Percentiles rank a stretch among this genome's conserved stretches.
These are phyloP conservation scores for Acropternis orthonyx DNA, from an alignment of 2,797 vertebrate genomes.

Conservation along the genomic window DNA sequence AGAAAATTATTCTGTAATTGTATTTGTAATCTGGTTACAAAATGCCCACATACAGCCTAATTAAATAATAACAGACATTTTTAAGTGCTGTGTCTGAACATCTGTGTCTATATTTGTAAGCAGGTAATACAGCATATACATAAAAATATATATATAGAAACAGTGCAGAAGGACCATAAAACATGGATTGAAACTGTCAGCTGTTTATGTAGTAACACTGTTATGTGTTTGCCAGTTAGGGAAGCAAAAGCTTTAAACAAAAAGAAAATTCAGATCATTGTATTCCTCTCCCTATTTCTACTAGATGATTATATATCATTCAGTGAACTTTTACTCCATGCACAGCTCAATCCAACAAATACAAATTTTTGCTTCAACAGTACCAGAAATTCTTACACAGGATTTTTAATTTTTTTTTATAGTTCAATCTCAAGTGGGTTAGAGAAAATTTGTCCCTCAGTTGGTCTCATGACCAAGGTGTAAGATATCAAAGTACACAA, in stretches of 20 bases:
- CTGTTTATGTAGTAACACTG: neutral
- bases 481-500: neutral
- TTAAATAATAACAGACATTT: neutral
- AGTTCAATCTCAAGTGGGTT: neutral
- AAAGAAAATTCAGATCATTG: neutral
- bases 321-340: neutral
- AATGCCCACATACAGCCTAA: neutral
- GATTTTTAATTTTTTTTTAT: neutral
- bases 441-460: neutral
- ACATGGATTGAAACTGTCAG: neutral
- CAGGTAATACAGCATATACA: neutral
- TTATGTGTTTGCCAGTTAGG: neutral
- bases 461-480: neutral
- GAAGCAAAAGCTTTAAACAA: neutral
- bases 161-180: neutral
- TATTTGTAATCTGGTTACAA: constrained; percentile 13
- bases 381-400: neutral
- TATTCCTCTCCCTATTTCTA: neutral
- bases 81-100: neutral
- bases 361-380: neutral
- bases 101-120: neutral
- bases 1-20: constrained; percentile 39
- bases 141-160: neutral
- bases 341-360: neutral
- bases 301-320: neutral